phyloP scores from a whole-genome alignment of 2,113 vertebrate genomes.

The Lycaon pictus region DNA sequence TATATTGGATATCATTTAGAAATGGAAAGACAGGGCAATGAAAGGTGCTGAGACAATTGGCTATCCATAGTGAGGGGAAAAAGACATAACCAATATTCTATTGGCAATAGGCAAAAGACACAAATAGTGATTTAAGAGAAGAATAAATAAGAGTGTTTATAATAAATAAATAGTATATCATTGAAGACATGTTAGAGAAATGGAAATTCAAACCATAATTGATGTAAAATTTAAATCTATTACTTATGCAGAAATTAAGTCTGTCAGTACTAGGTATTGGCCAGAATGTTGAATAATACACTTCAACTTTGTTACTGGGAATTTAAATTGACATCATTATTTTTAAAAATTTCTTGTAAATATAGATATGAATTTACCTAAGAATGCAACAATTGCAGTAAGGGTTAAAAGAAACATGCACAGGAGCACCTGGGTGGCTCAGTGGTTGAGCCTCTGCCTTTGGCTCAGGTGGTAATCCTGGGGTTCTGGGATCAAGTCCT shows the following conservation, averaged over 20 bases:
- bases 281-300: background rate
- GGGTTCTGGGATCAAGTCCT: too few relatives aligned
- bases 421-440: too few relatives aligned
- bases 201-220: background rate
- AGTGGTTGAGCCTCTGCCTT: too few relatives aligned
- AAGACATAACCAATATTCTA: background rate
- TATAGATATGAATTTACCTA: background rate
- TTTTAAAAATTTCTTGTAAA: background rate
- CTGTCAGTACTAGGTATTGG: background rate
- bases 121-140: background rate
- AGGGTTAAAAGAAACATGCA: background rate
- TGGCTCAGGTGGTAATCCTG: too few relatives aligned
- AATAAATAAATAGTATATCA: background rate
- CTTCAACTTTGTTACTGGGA: background rate
- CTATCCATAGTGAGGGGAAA: background rate
- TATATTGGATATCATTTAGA: background rate
- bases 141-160: background rate
- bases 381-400: background rate
- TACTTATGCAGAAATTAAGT: background rate
- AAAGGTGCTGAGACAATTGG: background rate
- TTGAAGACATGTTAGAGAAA: background rate
- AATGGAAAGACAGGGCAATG: background rate
- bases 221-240: background rate
- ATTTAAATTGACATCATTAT: background rate
- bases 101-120: background rate